These are phyloP conservation scores for Lepidiolamprologus cunningtoni DNA, from an alignment of 2,113 vertebrate genomes.

Conservation along the genomic window DNA sequence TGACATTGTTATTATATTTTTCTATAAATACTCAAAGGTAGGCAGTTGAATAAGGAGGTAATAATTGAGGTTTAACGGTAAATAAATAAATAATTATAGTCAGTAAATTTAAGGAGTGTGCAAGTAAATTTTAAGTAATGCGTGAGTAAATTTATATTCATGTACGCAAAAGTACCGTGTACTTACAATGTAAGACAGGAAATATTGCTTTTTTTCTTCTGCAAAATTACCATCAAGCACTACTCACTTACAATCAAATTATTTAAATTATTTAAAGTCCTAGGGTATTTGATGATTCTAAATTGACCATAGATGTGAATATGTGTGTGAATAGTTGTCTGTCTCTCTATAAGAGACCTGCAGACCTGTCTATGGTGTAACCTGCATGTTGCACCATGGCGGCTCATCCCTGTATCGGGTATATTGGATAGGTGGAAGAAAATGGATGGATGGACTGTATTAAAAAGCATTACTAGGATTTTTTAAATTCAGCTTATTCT, in stretches of 20 bases:
- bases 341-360: background rate
- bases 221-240: background rate
- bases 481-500: background rate
- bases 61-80: background rate
- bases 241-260: background rate
- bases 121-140: background rate
- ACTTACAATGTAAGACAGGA: background rate
- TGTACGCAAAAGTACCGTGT: background rate
- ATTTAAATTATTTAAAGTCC: background rate
- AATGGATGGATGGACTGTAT: background rate
- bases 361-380: background rate
- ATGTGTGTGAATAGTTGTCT: background rate
- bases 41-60: background rate
- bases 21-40: background rate
- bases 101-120: background rate
- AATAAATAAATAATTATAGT: background rate
- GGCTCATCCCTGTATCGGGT: fast-evolving
- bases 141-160: background rate
- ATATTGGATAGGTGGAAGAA: background rate
- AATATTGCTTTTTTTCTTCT: background rate
- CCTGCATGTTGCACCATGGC: background rate
- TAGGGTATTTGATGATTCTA: background rate
- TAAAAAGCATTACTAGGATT: background rate
- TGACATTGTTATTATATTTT: background rate
- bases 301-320: background rate